Percentiles rank a stretch among this genome's conserved stretches.
Conservation (phyloP, 2,797 vertebrate species). For the Morelia viridis region DNA sequence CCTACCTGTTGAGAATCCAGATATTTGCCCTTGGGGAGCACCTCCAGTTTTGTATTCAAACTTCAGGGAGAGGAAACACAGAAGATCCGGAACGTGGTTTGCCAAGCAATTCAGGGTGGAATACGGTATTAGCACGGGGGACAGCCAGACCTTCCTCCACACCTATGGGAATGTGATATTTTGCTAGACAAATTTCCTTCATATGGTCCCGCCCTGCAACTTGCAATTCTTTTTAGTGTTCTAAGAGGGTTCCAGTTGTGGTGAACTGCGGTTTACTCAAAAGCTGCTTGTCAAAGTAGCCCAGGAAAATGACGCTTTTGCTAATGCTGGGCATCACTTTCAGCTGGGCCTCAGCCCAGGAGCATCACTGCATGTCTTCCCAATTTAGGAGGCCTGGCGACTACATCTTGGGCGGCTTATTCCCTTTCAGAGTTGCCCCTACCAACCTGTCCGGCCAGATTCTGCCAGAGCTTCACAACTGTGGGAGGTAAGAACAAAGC, state of each 20-base stretch:
- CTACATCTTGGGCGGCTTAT: slow-evolving; percentile 73
- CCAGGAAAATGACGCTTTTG: fast-evolving
- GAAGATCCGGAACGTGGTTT: background rate
- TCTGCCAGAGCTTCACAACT: background rate
- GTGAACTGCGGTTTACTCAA: background rate
- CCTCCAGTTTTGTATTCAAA: background rate
- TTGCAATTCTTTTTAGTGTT: background rate
- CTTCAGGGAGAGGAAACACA: fast-evolving
- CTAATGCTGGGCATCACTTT: slow-evolving; percentile 17
- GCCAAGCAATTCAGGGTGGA: fast-evolving
- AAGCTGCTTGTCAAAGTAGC: fast-evolving
- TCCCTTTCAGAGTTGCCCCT: slow-evolving; percentile 57
- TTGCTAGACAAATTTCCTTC: slow-evolving; percentile 68
- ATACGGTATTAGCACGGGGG: slow-evolving; percentile 28
- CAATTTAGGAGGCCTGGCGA: slow-evolving; percentile 65
- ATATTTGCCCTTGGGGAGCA: background rate
- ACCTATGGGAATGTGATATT: background rate
- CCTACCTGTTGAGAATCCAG: background rate
- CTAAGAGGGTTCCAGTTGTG: fast-evolving
- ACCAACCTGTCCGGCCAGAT: background rate
- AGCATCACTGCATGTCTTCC: slow-evolving; percentile 52
- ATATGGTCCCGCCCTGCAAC: fast-evolving
- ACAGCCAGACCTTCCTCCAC: background rate
- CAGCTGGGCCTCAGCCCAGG: fast-evolving
- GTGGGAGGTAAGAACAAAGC: slow-evolving; percentile 64